These are phyloP conservation scores for Helicolenus hilgendorfi DNA, from an alignment of 2,797 vertebrate genomes.

Conservation along the genomic window DNA sequence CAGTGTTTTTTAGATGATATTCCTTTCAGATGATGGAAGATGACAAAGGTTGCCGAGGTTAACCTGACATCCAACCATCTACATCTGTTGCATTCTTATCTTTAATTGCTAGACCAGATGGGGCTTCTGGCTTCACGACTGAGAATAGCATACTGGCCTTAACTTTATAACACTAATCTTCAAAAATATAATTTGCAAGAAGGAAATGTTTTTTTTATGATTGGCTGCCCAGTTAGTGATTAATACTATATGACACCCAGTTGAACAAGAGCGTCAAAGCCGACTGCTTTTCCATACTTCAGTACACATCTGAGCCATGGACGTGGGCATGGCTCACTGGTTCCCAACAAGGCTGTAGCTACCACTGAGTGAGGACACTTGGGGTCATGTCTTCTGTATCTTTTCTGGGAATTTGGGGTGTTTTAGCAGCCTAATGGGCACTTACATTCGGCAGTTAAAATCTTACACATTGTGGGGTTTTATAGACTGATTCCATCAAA, in stretches of 20 bases:
- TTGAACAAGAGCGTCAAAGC: not conserved
- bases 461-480: not conserved
- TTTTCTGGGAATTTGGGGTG: not conserved
- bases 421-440: not conserved
- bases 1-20: slow-evolving; percentile 5
- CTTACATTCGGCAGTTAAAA: not conserved
- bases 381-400: not conserved
- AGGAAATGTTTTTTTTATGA: not conserved
- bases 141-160: not conserved
- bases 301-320: not conserved
- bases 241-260: not conserved
- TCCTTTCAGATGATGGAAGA: slow-evolving; percentile 29
- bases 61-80: not conserved
- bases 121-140: not conserved
- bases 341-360: not conserved
- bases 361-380: not conserved
- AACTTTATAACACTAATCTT: not conserved
- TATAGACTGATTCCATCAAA: too few relatives aligned
- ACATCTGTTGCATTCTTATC: not conserved
- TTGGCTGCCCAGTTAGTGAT: not conserved
- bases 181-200: accelerated
- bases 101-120: not conserved
- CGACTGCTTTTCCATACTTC: not conserved
- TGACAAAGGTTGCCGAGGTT: not conserved
- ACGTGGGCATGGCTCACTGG: not conserved